These are phyloP conservation scores for Petrocephalus zakoni DNA, from an alignment of 2,113 vertebrate genomes.

Conservation along the genomic window DNA sequence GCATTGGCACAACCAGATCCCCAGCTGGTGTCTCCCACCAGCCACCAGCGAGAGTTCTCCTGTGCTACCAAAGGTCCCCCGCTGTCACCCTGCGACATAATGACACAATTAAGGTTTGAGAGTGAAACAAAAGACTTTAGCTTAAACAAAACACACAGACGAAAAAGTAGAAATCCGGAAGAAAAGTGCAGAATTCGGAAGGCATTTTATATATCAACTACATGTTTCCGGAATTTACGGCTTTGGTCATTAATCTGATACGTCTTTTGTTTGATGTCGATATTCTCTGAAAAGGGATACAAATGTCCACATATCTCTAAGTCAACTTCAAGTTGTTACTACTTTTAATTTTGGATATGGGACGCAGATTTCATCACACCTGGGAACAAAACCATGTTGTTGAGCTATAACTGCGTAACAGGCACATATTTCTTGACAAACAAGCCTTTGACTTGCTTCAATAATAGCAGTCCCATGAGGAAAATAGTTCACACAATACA, in stretches of 20 bases:
- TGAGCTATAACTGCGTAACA: background rate
- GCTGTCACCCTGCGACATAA: constrained; percentile 64
- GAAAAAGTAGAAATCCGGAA: background rate
- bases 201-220: background rate
- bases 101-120: background rate
- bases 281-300: background rate
- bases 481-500: background rate
- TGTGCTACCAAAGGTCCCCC: constrained; percentile 70
- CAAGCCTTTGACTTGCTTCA: background rate
- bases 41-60: constrained; percentile 69
- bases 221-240: background rate
- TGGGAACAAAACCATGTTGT: background rate
- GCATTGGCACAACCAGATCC: constrained; percentile 59
- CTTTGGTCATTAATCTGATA: background rate
- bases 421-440: background rate
- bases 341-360: background rate
- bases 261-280: background rate
- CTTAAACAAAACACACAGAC: background rate
- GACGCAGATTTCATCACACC: background rate
- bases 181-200: background rate
- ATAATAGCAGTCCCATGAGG: background rate
- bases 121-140: background rate
- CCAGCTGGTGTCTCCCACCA: constrained; percentile 75
- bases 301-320: background rate
- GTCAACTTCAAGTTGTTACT: background rate